A percentile compares a stretch with the other conserved stretches of the same genome.
Conservation (phyloP, 2,113 vertebrate genomes). For the Cololabis saira region DNA sequence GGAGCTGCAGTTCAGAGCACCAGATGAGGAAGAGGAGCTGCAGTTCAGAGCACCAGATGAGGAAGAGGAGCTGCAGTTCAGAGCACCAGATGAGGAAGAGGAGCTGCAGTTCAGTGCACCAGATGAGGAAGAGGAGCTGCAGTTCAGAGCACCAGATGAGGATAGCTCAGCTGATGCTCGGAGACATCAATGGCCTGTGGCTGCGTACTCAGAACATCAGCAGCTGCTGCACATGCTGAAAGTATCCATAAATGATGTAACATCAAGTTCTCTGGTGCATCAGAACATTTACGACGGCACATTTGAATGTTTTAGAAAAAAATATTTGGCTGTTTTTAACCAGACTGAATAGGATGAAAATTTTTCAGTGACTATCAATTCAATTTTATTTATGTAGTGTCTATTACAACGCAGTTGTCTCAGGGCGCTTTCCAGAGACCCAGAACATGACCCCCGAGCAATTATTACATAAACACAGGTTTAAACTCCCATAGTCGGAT, state of each 20-base stretch:
- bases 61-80: conserved; percentile 16
- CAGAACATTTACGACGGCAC: neutral
- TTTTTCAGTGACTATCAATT: too few species aligned
- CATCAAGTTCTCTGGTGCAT: neutral
- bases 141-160: conserved; percentile 15
- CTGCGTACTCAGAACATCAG: conserved; percentile 6
- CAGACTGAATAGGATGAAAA: too few species aligned
- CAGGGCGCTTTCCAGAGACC: too few species aligned
- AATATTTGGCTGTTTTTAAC: too few species aligned
- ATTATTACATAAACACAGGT: too few species aligned
- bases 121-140: conserved; percentile 22
- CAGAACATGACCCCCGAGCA: too few species aligned
- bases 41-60: conserved; percentile 17
- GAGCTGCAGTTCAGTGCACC: conserved; percentile 5
- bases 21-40: conserved; percentile 24
- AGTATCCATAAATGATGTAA: neutral
- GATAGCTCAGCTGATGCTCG: conserved; percentile 22
- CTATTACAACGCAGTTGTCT: too few species aligned
- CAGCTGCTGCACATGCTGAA: conserved; percentile 9
- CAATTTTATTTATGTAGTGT: too few species aligned
- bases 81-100: conserved; percentile 25
- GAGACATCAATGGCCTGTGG: conserved; percentile 14
- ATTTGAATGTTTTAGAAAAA: too few species aligned
- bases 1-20: conserved; percentile 4
- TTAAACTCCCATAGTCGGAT: too few species aligned